phyloP scores from a whole-genome alignment of 2,113 vertebrate species.

The Gracilinanus agilis region DNA sequence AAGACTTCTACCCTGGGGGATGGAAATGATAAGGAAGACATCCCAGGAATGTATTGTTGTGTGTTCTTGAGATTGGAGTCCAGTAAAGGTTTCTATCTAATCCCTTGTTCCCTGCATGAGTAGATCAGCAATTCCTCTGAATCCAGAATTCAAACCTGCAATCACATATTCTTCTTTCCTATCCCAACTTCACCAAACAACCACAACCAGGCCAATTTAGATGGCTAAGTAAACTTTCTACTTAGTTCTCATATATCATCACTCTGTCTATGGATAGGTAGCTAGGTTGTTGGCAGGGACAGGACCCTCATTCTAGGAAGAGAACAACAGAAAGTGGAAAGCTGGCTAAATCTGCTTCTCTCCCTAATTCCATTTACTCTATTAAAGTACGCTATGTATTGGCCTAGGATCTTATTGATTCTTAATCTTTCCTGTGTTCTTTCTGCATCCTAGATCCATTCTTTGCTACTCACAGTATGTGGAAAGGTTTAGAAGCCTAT shows the following conservation, averaged over 20 bases:
- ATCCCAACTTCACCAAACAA: neutral
- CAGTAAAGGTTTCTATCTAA: neutral
- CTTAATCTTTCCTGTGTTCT: neutral
- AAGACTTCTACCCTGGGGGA: too few relatives aligned
- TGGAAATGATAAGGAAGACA: neutral
- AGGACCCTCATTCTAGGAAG: neutral
- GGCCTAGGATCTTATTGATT: neutral
- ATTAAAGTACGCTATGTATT: neutral
- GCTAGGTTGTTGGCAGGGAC: neutral
- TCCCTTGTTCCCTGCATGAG: neutral
- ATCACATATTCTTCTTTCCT: neutral
- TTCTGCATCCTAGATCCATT: neutral
- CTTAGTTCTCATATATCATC: neutral
- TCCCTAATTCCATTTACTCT: too few relatives aligned
- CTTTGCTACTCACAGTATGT: neutral
- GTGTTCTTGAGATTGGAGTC: neutral
- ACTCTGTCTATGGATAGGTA: neutral
- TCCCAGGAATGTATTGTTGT: neutral
- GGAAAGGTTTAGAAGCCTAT: neutral
- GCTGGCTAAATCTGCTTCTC: too few relatives aligned
- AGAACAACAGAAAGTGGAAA: too few relatives aligned
- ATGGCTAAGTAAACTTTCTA: neutral
- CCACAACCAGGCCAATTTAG: neutral
- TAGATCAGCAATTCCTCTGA: neutral
- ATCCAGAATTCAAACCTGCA: neutral